Percentiles rank a stretch among this genome's conserved stretches.
phyloP scores from a whole-genome alignment of 1,140 invertebrate species.

The Calliopsis andreniformis region DNA sequence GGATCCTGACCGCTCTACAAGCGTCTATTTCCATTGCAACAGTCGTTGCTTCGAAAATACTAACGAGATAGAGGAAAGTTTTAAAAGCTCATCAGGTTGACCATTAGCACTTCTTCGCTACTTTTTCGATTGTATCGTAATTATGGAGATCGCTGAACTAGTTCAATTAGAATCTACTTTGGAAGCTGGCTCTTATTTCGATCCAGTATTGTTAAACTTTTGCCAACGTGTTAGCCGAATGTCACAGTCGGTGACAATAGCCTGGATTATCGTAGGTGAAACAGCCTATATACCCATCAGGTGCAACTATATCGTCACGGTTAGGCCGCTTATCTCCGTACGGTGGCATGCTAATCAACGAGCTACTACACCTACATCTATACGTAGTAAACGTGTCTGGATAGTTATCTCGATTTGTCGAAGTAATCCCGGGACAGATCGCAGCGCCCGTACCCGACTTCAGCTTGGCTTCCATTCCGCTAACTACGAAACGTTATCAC shows the following conservation, averaged over 20 bases:
- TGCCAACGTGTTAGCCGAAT: background rate
- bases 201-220: background rate
- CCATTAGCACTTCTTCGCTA: background rate
- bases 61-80: no score
- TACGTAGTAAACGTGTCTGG: slow-evolving; percentile 54
- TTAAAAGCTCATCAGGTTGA: no score
- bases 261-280: slow-evolving; percentile 57
- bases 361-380: slow-evolving; percentile 54
- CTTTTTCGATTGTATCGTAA: background rate
- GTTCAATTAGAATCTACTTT: no score
- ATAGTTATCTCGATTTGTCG: slow-evolving; percentile 70
- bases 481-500: background rate
- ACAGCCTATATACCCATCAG: slow-evolving; percentile 57
- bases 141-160: no score
- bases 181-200: background rate
- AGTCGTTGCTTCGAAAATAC: background rate
- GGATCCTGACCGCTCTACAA: background rate
- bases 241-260: slow-evolving; percentile 38
- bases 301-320: slow-evolving; percentile 68
- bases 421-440: slow-evolving; percentile 69
- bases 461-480: slow-evolving; percentile 55
- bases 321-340: slow-evolving; percentile 71
- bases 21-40: slow-evolving; percentile 27
- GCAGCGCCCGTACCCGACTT: slow-evolving; percentile 44
- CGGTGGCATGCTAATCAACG: slow-evolving; percentile 72